Base-by-base conservation (phyloP, 2,113 vertebrate species). In the Dipodomys spectabilis region DNA sequence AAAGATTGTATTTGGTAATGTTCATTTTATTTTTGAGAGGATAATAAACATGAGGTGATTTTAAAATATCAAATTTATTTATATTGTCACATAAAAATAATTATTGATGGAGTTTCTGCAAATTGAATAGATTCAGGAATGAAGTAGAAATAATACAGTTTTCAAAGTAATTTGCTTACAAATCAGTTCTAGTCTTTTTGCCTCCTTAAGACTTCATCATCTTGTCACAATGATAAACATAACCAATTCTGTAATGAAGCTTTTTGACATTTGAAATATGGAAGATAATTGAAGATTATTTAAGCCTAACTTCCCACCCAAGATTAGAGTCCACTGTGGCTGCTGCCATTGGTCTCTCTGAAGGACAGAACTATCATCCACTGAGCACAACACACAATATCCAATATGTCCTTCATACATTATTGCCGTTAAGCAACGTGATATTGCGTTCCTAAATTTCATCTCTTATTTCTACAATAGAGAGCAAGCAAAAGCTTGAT, bases 191-290 rank as follows among this genome's bases (percentile, higher is more conserved):
- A 39, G 6, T 23, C 16, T 22, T 45, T 86, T 77, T 30, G 9
- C 4, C 74, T 80, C 64, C 20, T 84, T 60, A 32, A 75, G 11
- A 45, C 2, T 69, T 71, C 16, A 23, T 69, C 5, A 67, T 90
- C n/a, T 86, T 92, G 16, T 64, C 87, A 90, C 53, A 19, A 4
- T 16, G 32, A 4, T 88, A 72, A 86, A 88, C 64, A 9, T 93
- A 5, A 81, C 12, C 73, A 85, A 77, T 92, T 85, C 13, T 92
- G 18, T 7, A 68, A 49, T 27, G 44, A 68, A 65, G 69, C 72
- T 3, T 30, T 90, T 93, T 90, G 72, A 79, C 23, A 23, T 90
- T 78, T 87, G 68, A 84, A 84, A 95, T 74, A 27, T 84, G 35
- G 9, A 83, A 74, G 69, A 22, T 15, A 49, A 27, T 12, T 62